Conservation (phyloP, 1,140 invertebrate species). For the Bombus polaris region DNA sequence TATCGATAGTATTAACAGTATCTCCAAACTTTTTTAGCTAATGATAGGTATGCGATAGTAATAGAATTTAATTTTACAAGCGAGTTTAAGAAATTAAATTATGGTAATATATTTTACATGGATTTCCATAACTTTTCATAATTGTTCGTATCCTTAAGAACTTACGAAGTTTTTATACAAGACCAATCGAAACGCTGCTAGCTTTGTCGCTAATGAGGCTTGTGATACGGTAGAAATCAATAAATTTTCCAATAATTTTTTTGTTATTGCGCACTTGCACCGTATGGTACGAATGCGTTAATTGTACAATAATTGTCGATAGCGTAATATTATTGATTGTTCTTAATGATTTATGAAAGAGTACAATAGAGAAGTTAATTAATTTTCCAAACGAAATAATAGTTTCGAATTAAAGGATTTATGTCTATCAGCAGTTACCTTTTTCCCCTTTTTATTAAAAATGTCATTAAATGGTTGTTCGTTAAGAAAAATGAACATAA, state of each 20-base stretch:
- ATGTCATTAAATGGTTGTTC: too few species aligned
- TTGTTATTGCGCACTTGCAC: neutral
- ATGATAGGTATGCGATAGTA: neutral
- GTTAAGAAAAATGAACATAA: too few species aligned
- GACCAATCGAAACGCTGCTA: neutral
- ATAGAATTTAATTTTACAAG: neutral
- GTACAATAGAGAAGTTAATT: neutral
- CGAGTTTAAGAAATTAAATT: neutral
- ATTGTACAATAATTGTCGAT: neutral
- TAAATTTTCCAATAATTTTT: neutral
- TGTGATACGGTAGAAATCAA: neutral
- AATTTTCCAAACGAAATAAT: neutral
- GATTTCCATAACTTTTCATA: too few species aligned
- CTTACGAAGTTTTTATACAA: neutral
- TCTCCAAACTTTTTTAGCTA: neutral
- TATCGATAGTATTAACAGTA: neutral
- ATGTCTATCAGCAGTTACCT: fast-evolving
- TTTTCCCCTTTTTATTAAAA: too few species aligned
- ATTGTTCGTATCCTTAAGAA: neutral
- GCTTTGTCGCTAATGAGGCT: neutral
- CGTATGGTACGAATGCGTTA: neutral
- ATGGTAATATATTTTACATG: neutral
- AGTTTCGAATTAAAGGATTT: neutral
- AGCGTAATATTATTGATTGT: neutral
- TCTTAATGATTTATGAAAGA: neutral